Evolutionary conservation across 2,113 vertebrate species (phyloP).

Genomic region (Scytalopus superciliaris): DNA sequence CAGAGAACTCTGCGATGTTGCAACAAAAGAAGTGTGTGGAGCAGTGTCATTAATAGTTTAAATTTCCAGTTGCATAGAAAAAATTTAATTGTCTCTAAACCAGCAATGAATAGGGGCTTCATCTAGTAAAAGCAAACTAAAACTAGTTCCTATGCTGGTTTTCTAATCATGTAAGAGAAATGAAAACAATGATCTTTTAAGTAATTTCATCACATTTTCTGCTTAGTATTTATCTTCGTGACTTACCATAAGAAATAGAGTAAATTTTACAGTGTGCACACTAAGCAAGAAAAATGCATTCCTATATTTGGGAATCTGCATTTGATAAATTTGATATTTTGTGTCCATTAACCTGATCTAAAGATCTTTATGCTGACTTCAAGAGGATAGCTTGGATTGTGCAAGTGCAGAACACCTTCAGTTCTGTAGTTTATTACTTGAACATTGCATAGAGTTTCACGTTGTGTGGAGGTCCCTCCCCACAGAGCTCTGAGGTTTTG

Average conservation of each 20-base stretch:
- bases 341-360: neutral
- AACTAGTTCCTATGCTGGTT: neutral
- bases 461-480: fast-evolving
- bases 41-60: neutral
- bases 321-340: neutral
- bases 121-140: neutral
- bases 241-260: fast-evolving
- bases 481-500: fast-evolving
- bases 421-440: neutral
- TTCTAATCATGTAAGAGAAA: neutral
- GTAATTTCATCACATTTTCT: neutral
- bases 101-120: neutral
- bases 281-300: neutral
- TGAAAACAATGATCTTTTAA: neutral
- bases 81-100: neutral
- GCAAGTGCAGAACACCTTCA: neutral
- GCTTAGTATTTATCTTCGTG: neutral
- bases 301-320: neutral
- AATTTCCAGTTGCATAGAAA: neutral
- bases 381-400: neutral
- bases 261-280: neutral
- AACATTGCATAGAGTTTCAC: fast-evolving
- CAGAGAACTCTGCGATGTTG: neutral
- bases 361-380: neutral
- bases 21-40: neutral